These are phyloP conservation scores for Pteruthius melanotis DNA, from an alignment of 2,113 vertebrate species.

Conservation along the genomic window DNA sequence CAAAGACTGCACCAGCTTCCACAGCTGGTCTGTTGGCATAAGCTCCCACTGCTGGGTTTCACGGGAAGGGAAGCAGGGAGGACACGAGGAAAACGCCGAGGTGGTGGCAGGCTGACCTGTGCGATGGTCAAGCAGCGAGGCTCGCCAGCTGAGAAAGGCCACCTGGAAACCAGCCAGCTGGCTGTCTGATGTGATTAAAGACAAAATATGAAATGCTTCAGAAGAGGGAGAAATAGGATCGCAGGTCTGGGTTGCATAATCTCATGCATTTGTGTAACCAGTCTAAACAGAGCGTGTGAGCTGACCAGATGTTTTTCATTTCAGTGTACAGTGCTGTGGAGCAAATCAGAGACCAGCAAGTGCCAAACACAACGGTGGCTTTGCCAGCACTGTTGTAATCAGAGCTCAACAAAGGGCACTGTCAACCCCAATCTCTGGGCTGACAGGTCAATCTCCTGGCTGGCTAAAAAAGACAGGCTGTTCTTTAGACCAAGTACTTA, in stretches of 20 bases:
- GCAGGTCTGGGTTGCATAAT: conserved; percentile 50
- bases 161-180: conserved; percentile 14
- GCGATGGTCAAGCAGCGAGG: neutral
- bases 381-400: conserved; percentile 37
- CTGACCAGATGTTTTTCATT: conserved; percentile 72
- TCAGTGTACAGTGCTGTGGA: neutral
- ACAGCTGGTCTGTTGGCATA: neutral
- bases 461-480: neutral
- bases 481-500: neutral
- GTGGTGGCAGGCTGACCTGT: neutral
- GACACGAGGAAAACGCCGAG: neutral
- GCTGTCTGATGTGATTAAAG: conserved; percentile 40
- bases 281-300: conserved; percentile 45
- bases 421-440: neutral
- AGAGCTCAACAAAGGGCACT: conserved; percentile 8
- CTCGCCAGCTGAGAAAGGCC: neutral
- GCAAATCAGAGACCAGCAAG: conserved; percentile 40
- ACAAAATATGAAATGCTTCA: conserved; percentile 46
- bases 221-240: conserved; percentile 26
- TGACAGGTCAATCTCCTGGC: neutral
- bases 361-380: conserved; percentile 5
- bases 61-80: neutral
- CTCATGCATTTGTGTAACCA: conserved; percentile 56
- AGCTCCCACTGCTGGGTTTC: neutral
- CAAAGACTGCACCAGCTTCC: neutral